Conservation (phyloP, 2,113 vertebrate species). For the Muntiacus reevesi region DNA sequence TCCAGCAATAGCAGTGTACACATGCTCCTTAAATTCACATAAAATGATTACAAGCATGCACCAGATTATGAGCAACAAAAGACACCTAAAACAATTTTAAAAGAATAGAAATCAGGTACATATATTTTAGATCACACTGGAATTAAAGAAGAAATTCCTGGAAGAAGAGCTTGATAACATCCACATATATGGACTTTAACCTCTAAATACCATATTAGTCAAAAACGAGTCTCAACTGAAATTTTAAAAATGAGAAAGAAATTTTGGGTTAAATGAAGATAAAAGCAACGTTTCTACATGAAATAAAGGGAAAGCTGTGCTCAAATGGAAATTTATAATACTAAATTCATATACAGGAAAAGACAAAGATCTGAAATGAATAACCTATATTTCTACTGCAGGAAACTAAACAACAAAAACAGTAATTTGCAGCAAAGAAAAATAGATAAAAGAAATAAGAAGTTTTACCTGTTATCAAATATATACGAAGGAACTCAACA, state of each 20-base stretch:
- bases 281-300: background rate
- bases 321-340: background rate
- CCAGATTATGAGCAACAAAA: background rate
- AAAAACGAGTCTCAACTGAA: background rate
- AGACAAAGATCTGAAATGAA: background rate
- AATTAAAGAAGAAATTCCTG: background rate
- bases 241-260: background rate
- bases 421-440: no score
- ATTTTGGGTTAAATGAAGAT: background rate
- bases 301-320: background rate
- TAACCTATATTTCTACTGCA: background rate
- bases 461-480: no score
- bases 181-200: background rate
- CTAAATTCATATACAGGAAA: no score
- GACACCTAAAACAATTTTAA: no score
- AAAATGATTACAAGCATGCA: no score
- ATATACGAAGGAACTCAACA: no score
- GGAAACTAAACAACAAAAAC: no score
- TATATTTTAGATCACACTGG: background rate
- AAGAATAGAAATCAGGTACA: background rate
- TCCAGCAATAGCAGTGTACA: no score
- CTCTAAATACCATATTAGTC: background rate
- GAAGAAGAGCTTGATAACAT: background rate
- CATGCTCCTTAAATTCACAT: no score
- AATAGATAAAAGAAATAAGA: no score